Conservation (phyloP, 2,888 invertebrate species). For the Aleiodes leptofemur region DNA sequence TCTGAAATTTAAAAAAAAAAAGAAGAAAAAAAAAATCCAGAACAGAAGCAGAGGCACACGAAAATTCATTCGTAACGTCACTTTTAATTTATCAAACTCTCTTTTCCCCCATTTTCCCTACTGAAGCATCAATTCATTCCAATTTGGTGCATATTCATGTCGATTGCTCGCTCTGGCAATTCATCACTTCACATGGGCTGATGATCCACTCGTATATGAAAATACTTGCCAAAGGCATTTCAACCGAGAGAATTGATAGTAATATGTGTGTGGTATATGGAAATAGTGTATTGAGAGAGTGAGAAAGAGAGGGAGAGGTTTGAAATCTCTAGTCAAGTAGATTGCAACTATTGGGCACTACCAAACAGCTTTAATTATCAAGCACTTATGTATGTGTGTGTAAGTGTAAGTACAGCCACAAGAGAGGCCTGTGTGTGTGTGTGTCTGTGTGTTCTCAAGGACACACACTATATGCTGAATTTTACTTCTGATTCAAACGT, state of each 20-base stretch:
- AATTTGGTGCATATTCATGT: constrained; percentile 34
- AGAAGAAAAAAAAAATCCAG: neutral
- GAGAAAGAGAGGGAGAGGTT: neutral
- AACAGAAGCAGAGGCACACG: neutral
- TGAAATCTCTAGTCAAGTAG: neutral
- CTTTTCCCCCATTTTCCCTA: constrained; percentile 9
- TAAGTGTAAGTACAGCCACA: constrained; percentile 38
- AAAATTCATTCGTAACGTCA: constrained; percentile 19
- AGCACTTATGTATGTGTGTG: constrained; percentile 52
- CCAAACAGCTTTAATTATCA: constrained; percentile 59
- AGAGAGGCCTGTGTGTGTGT: constrained; percentile 49
- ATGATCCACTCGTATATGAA: constrained; percentile 32
- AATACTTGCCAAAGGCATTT: constrained; percentile 18
- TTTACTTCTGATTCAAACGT: neutral
- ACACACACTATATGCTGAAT: constrained; percentile 20
- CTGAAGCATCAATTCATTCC: constrained; percentile 24
- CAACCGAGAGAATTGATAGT: neutral
- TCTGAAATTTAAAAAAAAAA: neutral
- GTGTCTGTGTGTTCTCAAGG: neutral
- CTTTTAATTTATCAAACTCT: constrained; percentile 31
- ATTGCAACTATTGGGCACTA: constrained; percentile 2
- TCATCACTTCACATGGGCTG: constrained; percentile 11
- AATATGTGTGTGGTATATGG: neutral
- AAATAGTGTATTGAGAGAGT: neutral
- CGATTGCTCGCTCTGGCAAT: constrained; percentile 10